Base-by-base conservation (phyloP, 2,113 vertebrate genomes). In the Rhabdomys dilectus region DNA sequence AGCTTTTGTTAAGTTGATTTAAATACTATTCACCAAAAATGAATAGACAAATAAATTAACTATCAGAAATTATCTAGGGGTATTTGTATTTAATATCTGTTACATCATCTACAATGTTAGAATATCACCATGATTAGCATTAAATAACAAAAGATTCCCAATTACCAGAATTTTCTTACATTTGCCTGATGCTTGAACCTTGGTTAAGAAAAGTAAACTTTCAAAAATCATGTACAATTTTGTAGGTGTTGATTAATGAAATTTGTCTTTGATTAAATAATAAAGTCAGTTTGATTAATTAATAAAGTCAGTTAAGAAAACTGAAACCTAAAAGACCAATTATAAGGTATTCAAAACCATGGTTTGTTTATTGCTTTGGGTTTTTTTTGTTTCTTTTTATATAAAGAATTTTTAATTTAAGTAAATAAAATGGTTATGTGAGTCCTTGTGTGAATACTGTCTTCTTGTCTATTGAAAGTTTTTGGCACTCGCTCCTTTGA, bases 401-500 rank as follows among this genome's bases (percentile, higher is more conserved):
- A 0, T 88, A 73, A 56, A 89, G 24, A n/a, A 58, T 13, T 1
- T 89, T 88, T 89, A 94, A 82, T 75, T 0, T 36, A 84, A 96
- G 48, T 95, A 64, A 86, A 39, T 17, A 66, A 77, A 66, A 58
- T 5, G 75, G 34, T 36, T 96, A 4, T 82, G 15, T 88, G 17
- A 31, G 13, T 58, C 8, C 15, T 77, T 1, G 0, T 96, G 64
- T 70, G 21, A 88, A 68, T 77, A 77, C 56, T 94, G 22, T 89
- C 73, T 45, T 45, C 64, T 53, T 93, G 24, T 56, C 86, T 92
- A 60, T 87, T 91, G 90, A 93, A 95, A 84, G 51, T 3, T 97
- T 94, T 93, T 96, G 93, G 89, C 91, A 89, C 58, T 60, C 8
- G 19, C 73, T 97, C 81, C 76, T 97, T 73, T 73, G n/a, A 95